Evolutionary conservation across 2,888 invertebrate species (phyloP).

Genomic region (Amblyjoppa fuscipennis): DNA sequence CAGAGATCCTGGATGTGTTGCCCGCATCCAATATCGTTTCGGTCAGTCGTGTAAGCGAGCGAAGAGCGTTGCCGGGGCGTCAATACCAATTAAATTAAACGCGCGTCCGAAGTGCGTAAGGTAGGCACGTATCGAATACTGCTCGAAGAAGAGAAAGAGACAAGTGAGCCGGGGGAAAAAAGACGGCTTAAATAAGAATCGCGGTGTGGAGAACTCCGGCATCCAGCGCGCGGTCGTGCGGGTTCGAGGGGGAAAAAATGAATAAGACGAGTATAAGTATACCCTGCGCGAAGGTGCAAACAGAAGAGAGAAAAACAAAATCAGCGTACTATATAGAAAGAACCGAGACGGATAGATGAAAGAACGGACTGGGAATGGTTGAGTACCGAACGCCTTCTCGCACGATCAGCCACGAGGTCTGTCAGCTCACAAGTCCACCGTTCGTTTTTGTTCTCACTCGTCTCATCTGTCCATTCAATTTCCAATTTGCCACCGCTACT

Average conservation of each 20-base stretch:
- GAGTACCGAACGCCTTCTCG: slow-evolving; percentile 77
- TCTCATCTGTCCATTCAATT: slow-evolving; percentile 48
- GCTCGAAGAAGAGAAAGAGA: slow-evolving; percentile 42
- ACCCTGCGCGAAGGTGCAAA: slow-evolving; percentile 81
- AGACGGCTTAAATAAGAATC: slow-evolving; percentile 71
- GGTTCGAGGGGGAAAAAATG: slow-evolving; percentile 76
- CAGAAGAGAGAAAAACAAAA: slow-evolving; percentile 77
- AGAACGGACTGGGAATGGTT: slow-evolving; percentile 56
- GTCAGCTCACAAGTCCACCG: slow-evolving; percentile 81
- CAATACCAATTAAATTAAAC: slow-evolving; percentile 83
- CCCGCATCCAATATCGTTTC: slow-evolving; percentile 55
- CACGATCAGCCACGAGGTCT: slow-evolving; percentile 69
- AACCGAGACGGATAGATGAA: slow-evolving; percentile 35
- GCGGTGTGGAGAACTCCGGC: slow-evolving; percentile 44
- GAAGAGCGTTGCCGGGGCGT: slow-evolving; percentile 72
- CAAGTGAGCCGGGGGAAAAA: slow-evolving; percentile 73
- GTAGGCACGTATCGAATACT: slow-evolving; percentile 59
- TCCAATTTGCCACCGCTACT: slow-evolving; percentile 29
- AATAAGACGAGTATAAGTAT: slow-evolving; percentile 82
- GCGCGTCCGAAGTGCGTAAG: slow-evolving; percentile 70
- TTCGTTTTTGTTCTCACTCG: slow-evolving; percentile 44
- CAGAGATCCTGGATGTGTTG: slow-evolving; percentile 31
- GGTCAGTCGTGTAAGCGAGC: slow-evolving; percentile 25
- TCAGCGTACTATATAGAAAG: slow-evolving; percentile 26
- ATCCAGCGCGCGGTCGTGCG: slow-evolving; percentile 46